A percentile compares a stretch with the other conserved stretches of the same genome.
These are phyloP conservation scores for Calidris pygmaea DNA, from an alignment of 2,113 vertebrate species.

Conservation along the genomic window DNA sequence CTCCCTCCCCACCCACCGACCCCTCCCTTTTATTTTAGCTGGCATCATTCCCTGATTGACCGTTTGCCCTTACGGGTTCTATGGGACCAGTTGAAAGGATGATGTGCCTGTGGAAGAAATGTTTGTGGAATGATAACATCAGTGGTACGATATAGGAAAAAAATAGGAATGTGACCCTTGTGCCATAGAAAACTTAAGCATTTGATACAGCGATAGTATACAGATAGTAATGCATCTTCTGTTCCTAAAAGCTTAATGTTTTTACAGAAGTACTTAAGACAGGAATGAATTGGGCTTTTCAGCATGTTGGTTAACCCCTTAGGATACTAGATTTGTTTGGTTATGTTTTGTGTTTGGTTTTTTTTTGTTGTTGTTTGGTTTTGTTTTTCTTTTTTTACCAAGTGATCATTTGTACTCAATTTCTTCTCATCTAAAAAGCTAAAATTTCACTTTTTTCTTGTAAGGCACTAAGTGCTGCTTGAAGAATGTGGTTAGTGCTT, in stretches of 20 bases:
- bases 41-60: neutral
- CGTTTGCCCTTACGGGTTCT: neutral
- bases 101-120: neutral
- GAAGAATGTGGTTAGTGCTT: neutral
- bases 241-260: neutral
- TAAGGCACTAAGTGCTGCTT: neutral
- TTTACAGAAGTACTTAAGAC: neutral
- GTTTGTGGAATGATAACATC: neutral
- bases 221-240: neutral
- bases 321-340: fast-evolving
- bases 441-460: neutral
- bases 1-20: fast-evolving
- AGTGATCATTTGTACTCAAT: neutral
- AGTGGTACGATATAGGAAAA: neutral
- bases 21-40: neutral
- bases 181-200: neutral
- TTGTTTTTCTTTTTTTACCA: neutral
- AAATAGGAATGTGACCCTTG: neutral
- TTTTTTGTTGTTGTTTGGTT: neutral
- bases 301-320: neutral
- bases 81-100: neutral
- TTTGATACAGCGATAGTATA: neutral
- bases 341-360: neutral
- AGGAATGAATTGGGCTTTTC: neutral
- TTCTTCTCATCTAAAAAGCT: neutral